phyloP scores from a whole-genome alignment of 2,797 vertebrate species.

The Meda fulgida region DNA sequence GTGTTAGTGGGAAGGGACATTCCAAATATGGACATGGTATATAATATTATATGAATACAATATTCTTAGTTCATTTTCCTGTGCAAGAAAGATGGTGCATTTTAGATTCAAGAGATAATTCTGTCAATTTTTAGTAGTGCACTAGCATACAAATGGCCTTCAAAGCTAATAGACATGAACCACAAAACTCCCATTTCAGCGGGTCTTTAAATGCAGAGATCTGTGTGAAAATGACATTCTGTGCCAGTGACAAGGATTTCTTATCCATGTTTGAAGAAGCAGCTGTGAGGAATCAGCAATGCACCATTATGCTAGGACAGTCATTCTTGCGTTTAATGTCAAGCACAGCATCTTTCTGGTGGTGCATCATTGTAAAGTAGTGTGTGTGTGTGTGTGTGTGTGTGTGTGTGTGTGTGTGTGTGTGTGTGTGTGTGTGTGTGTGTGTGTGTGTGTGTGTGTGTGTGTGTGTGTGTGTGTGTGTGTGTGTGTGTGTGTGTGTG shows the following conservation, averaged over 20 bases:
- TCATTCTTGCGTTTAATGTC: constrained; percentile 68
- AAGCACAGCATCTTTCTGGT: constrained; percentile 68
- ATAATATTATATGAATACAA: background rate
- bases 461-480: background rate
- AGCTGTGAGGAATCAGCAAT: constrained; percentile 62
- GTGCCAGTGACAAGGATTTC: constrained; percentile 65
- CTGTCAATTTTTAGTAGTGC: background rate
- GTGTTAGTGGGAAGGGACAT: background rate
- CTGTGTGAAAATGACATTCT: constrained; percentile 55
- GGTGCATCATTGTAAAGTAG: constrained; percentile 62
- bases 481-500: constrained; percentile 20
- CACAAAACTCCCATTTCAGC: constrained; percentile 29
- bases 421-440: constrained; percentile 20
- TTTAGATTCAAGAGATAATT: constrained; percentile 13
- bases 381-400: constrained; percentile 37
- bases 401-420: constrained; percentile 37
- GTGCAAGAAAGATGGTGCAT: background rate
- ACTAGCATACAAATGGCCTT: background rate
- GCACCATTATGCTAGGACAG: constrained; percentile 62
- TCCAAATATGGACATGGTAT: background rate
- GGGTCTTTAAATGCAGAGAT: constrained; percentile 63
- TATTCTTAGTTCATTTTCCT: background rate
- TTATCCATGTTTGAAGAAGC: constrained; percentile 50
- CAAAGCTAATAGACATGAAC: constrained; percentile 18
- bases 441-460: too few species aligned